A percentile compares a stretch with the other conserved stretches of the same genome.
Evolutionary conservation across 37 sponge, comb jelly and placozoan species (phyloP).

Genomic region (Dysidea cf. avara): DNA sequence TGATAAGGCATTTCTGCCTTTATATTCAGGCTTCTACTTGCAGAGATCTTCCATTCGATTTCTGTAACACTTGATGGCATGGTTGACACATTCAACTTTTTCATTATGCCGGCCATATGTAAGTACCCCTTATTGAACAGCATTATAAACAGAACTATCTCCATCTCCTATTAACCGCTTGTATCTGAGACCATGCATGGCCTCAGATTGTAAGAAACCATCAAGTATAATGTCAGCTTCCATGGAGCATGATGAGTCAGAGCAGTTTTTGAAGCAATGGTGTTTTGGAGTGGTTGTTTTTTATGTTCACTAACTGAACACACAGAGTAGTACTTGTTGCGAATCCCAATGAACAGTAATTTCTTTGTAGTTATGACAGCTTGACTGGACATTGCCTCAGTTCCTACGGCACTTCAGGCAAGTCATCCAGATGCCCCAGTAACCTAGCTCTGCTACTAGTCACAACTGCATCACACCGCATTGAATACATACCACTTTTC

Average conservation of each 20-base stretch:
- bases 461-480: too few relatives aligned
- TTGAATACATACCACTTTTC: too few relatives aligned
- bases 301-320: conserved; percentile 3
- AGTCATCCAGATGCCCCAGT: too few relatives aligned
- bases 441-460: too few relatives aligned
- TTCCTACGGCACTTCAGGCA: too few relatives aligned
- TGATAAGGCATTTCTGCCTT: conserved; percentile 2
- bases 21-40: conserved; percentile 18
- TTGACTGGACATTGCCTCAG: too few relatives aligned
- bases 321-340: conserved; percentile 13
- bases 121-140: neutral
- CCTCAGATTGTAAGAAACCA: neutral
- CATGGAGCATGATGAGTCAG: conserved; percentile 13
- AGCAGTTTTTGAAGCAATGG: conserved; percentile 19
- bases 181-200: conserved; percentile 7
- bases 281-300: too few relatives aligned
- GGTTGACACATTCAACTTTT: conserved; percentile 25
- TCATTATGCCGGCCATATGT: conserved; percentile 5
- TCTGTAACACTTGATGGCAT: conserved; percentile 19
- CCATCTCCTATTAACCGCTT: conserved; percentile 12
- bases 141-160: conserved; percentile 9
- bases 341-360: conserved; percentile 4
- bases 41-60: conserved; percentile 12
- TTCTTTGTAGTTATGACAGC: too few relatives aligned
- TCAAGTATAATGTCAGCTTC: conserved; percentile 9